Conservation (phyloP, 2,797 vertebrate species). For the Siniperca scherzeri region DNA sequence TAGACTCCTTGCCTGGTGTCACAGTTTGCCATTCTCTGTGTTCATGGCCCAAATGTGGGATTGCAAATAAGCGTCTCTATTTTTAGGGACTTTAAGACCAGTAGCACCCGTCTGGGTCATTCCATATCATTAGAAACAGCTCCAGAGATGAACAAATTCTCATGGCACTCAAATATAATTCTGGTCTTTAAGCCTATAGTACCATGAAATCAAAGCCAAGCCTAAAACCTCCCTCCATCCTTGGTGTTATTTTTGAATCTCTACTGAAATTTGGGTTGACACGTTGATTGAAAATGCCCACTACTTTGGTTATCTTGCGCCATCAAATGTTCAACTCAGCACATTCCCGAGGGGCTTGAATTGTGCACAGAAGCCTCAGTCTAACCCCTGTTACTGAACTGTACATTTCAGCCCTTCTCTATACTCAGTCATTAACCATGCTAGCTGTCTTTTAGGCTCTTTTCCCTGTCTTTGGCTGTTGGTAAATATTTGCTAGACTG, state of each 20-base stretch:
- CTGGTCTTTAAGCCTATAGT: conserved; percentile 64
- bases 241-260: conserved; percentile 71
- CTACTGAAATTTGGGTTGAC: conserved; percentile 67
- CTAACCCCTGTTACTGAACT: conserved; percentile 61
- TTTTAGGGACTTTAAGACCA: conserved; percentile 69
- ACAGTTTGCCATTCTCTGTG: conserved; percentile 65
- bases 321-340: conserved; percentile 69
- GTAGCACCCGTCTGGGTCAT: conserved; percentile 66
- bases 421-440: conserved; percentile 58
- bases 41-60: conserved; percentile 61
- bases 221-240: conserved; percentile 62
- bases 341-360: conserved; percentile 68
- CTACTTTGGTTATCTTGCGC: conserved; percentile 68
- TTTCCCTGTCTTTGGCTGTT: conserved; percentile 53
- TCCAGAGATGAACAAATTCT: conserved; percentile 72
- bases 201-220: conserved; percentile 69
- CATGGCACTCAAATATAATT: conserved; percentile 63
- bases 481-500: conserved; percentile 73
- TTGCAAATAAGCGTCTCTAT: conserved; percentile 75
- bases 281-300: conserved; percentile 70
- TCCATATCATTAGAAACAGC: conserved; percentile 76
- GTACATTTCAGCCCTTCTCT: conserved; percentile 67
- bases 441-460: conserved; percentile 45
- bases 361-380: conserved; percentile 63
- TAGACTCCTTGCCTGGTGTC: conserved; percentile 61